Percentiles rank a stretch among this genome's conserved stretches.
These are phyloP conservation scores for Amphimedon queenslandica DNA, from an alignment of 37 sponge, comb jelly and placozoan species.

Conservation along the genomic window DNA sequence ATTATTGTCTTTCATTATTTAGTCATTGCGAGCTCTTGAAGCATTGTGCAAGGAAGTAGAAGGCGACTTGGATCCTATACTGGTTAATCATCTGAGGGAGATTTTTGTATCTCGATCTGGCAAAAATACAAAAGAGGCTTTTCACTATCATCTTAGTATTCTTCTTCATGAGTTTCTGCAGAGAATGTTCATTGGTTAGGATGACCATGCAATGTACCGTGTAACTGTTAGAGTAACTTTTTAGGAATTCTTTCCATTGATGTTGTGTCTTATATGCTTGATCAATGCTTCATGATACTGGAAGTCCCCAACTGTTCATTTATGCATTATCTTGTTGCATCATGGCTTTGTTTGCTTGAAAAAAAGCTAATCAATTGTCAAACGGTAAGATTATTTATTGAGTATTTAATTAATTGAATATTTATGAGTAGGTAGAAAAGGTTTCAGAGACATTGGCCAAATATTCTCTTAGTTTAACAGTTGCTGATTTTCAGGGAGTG, in stretches of 20 bases:
- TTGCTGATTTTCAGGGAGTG: too few species aligned
- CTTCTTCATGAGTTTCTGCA: conserved; percentile 20
- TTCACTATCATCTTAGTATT: conserved; percentile 3
- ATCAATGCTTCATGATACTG: conserved; percentile 46
- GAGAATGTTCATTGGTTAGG: conserved; percentile 33
- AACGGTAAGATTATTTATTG: conserved; percentile 8
- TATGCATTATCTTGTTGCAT: conserved; percentile 25
- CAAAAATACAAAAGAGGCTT: not conserved
- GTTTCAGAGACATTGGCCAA: too few species aligned
- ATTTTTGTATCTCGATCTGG: not conserved
- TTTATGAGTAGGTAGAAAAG: too few species aligned
- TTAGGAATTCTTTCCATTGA: conserved; percentile 34
- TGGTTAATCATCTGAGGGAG: conserved; percentile 3
- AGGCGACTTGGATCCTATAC: conserved; percentile 10
- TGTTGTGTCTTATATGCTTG: conserved; percentile 26
- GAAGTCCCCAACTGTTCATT: conserved; percentile 23
- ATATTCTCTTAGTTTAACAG: too few species aligned
- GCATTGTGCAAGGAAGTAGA: conserved; percentile 25
- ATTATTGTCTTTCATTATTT: too few species aligned
- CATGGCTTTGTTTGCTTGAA: conserved; percentile 19
- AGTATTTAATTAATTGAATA: not conserved
- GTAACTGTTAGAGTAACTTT: not conserved
- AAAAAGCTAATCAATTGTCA: conserved; percentile 12
- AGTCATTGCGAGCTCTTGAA: not conserved
- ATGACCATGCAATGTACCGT: not conserved